Percentiles rank a stretch among this genome's conserved stretches.
phyloP scores from a whole-genome alignment of 2,113 vertebrate genomes.

The Ondatra zibethicus region DNA sequence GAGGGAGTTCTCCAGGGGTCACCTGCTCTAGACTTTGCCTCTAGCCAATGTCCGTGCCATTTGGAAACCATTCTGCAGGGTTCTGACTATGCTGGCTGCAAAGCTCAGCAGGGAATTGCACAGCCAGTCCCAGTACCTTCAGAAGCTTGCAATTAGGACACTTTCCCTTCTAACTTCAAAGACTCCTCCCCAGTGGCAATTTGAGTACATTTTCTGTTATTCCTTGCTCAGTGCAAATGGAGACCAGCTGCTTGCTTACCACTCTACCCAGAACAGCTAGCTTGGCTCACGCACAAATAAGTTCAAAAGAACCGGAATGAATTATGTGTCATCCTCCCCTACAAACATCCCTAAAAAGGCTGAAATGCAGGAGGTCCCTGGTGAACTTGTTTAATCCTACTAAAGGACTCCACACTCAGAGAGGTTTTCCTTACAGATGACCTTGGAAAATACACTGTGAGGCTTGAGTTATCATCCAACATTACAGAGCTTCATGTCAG shows the following conservation, averaged over 20 bases:
- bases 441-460: constrained; percentile 26
- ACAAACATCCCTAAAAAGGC: constrained; percentile 56
- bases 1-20: constrained; percentile 13
- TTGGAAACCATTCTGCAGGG: neutral
- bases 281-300: constrained; percentile 49
- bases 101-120: constrained; percentile 59
- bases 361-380: neutral
- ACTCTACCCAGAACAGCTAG: constrained; percentile 52
- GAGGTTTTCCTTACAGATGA: neutral
- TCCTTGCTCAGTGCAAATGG: constrained; percentile 49
- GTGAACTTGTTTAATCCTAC: constrained; percentile 12
- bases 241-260: constrained; percentile 67
- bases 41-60: neutral
- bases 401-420: neutral
- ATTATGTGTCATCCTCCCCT: neutral
- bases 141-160: constrained; percentile 57
- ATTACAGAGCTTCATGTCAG: neutral
- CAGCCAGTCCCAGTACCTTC: constrained; percentile 60
- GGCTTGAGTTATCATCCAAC: neutral
- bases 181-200: constrained; percentile 45
- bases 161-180: constrained; percentile 59
- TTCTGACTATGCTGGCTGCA: constrained; percentile 15
- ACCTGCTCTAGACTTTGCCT: constrained; percentile 30
- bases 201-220: constrained; percentile 65
- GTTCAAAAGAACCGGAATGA: constrained; percentile 59